Base-by-base conservation (phyloP, 2,797 vertebrate species). In the Enteromius treurensis region DNA sequence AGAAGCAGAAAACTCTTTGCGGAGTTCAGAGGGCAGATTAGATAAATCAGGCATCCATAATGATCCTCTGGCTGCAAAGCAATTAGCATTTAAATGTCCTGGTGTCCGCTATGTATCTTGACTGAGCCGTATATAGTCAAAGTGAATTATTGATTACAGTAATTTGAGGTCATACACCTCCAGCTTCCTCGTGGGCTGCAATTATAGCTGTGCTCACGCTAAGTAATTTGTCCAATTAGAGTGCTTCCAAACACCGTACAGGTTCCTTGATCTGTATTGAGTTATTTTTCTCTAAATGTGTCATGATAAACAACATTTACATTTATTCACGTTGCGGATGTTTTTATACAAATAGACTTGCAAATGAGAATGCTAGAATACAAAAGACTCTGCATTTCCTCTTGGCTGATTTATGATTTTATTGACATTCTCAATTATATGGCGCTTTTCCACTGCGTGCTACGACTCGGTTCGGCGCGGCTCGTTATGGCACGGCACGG, bases 121-220 rank as follows among this genome's bases (percentile, higher is more conserved):
- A 37, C 74, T 55, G 74, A 69, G 45, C 45, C 34, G 13, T 80
- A 73, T 77, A 60, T 68, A 74, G 62, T 74, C 26, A 78, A 37
- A 80, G 67, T 74, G 74, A 78, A 84, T 74, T 81, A 86, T 81
- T 84, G 51, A 84, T 73, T 78, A 71, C 17, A 53, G 74, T 73
- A 58, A 60, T 84, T 73, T 74, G 32, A 78, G 65, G 79, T 77
- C 82, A 79, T 23, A 53, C 34, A 80, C 73, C 79, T 73, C 11
- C 55, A 58, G 26, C 76, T 65, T 67, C 73, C 73, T 80, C 73
- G 64, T n/a, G 81, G 71, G 65, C 55, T 70, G 40, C 51, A 76
- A 53, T 80, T 69, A 55, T 77, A 51, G 47, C 69, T 51, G 53
- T 13, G 21, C 29, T 79, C 49, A 78, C 7, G 51, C 71, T 42